Evolutionary conservation across 2,888 invertebrate genomes (phyloP).

Genomic region (Pammene aurita): DNA sequence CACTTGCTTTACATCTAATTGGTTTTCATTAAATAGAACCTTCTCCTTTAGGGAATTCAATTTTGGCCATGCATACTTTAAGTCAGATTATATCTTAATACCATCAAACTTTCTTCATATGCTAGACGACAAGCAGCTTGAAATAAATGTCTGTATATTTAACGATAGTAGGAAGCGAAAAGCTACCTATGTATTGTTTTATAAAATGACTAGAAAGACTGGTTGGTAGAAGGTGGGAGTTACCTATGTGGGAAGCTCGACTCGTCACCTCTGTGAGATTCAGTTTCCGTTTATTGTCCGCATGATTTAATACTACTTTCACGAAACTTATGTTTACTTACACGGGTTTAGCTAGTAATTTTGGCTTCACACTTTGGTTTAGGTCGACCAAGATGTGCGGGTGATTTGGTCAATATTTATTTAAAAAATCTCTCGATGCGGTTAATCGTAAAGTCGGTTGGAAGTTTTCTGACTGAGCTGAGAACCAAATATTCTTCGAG

Average conservation of each 20-base stretch:
- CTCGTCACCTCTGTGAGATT: conserved; percentile 27
- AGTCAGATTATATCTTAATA: conserved; percentile 19
- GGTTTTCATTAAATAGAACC: conserved; percentile 16
- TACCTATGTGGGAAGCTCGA: conserved; percentile 26
- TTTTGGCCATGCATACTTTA: conserved; percentile 5
- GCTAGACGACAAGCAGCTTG: background rate
- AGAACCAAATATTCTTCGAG: no score
- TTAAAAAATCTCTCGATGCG: no score
- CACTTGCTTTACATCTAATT: conserved; percentile 10
- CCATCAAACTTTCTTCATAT: conserved; percentile 9
- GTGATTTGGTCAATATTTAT: no score
- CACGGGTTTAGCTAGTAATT: background rate
- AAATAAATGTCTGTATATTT: conserved; percentile 11
- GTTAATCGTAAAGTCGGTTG: no score
- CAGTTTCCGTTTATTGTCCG: conserved; percentile 21
- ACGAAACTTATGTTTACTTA: background rate
- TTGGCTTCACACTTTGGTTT: background rate
- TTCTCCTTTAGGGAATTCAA: background rate
- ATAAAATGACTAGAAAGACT: conserved; percentile 25
- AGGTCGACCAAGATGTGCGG: no score
- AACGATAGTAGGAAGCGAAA: conserved; percentile 6
- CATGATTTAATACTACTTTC: conserved; percentile 17
- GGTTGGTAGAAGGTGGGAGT: conserved; percentile 30
- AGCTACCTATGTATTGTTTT: conserved; percentile 8
- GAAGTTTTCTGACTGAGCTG: no score